Base-by-base conservation (phyloP, 2,113 vertebrate genomes). In the Pundamilia nyererei region DNA sequence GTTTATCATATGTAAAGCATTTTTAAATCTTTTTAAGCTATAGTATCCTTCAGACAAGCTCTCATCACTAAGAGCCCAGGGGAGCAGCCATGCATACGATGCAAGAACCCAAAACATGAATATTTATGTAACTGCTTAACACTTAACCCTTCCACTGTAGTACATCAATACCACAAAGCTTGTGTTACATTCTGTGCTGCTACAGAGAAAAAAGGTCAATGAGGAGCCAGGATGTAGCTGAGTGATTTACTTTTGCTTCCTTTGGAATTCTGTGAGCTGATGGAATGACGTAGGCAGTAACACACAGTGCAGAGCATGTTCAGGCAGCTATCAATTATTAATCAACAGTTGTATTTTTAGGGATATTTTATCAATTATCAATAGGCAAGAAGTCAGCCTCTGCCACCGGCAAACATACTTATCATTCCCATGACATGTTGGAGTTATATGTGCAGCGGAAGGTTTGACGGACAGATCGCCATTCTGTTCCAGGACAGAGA, bases 161-260 rank as follows among this genome's bases (percentile, higher is more conserved):
- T 21, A 2, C 13, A 13, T 79, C 83, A 54, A 11, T 17, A 29
- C 53, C 24, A 13, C 3, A 38, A 51, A 53, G 33, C 55, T 38
- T 5, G 15, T 40, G 10, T 82, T 79, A 83, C 26, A 21, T 51
- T 49, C 42, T 12, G 38, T 12, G 24, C 45, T 12, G 7, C 40
- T 24, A 11, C 45, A 6, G 26, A 79, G 38, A 42, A 80, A 47
- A 1, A 11, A 86, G 90, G 90, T 65, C 84, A 83, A 89, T 70
- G 88, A 89, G 89, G 85, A 85, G 55, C 53, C 47, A 17, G 31
- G 51, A 51, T 94, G 91, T 91, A 93, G 92, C 93, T 87, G 86
- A 83, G 79, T 91, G 92, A 94, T 87, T 92, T 88, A 86, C 88
- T 87, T 72, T 42, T 14, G 5, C 58, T 86, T 84, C 84, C 88